Base-by-base conservation (phyloP, 2,888 invertebrate genomes). In the Allacma fusca region DNA sequence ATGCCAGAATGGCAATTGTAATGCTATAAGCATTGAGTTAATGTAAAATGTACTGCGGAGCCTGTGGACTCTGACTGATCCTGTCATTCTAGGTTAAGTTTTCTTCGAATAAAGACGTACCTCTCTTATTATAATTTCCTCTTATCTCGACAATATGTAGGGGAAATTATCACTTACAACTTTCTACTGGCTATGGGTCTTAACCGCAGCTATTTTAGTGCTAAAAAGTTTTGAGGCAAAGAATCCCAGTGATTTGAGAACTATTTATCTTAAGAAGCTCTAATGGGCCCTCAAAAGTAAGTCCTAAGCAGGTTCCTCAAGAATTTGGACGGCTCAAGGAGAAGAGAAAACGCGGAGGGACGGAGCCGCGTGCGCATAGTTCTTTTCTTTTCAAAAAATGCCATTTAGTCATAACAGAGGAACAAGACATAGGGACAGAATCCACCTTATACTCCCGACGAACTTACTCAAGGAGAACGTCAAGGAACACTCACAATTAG, bases 241-340 rank as follows among this genome's bases (percentile, higher is more conserved):
- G 62, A 62, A 62, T 62, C 13, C 62, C 1, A 62, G 62, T 62
- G 62, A 62, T 62, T 62, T 26, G 23, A 23, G 9, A 62, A 62
- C 24, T 62, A 62, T 62, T 62, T 62, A 62, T 62, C 23, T 62
- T 62, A 23, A 62, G 62, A 16, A 62, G 23, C 24, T 2, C 26
- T 62, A 62, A 62, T 62, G 62, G 62, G 9, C 16, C 16, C n/a
- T n/a, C 16, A 16, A 1, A 24, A 9, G 24, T 26, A 23, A 57
- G 21, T 57, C n/a, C 57, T 57, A 21, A 57, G 7, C 57, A 21
- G 5, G 4, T 57, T 57, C 57, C 44, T 13, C 12, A 13, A 19
- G 12, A 57, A 57, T 57, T 21, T 9, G 19, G 19, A 43, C 9
- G 57, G 13, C 21, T 19, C 19, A 57, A 21, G 21, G 57, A 57